phyloP scores from a whole-genome alignment of 2,797 vertebrate species.

The Dipus sagitta region DNA sequence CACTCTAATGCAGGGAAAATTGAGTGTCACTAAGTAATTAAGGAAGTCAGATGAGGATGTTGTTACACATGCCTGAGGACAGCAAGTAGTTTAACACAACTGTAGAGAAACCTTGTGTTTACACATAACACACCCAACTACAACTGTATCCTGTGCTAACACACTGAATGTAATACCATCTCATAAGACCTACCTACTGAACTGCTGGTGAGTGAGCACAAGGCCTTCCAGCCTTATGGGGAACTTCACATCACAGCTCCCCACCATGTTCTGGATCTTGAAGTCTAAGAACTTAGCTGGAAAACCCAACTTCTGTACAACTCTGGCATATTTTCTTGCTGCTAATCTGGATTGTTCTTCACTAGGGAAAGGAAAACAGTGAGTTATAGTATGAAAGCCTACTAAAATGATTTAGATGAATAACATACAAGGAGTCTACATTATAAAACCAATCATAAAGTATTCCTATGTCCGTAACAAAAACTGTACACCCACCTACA shows the following conservation, averaged over 20 bases:
- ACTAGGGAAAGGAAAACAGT: slow-evolving; percentile 85
- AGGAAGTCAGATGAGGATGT: neutral
- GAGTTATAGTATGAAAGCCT: slow-evolving; percentile 28
- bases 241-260: slow-evolving; percentile 99
- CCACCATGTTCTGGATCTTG: slow-evolving; percentile 99
- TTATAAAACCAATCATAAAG: neutral
- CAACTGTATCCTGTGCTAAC: too few relatives aligned
- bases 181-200: slow-evolving; percentile 93
- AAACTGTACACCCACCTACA: neutral
- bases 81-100: neutral
- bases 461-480: neutral
- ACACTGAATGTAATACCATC: neutral
- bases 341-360: slow-evolving; percentile 98
- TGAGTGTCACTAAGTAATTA: neutral
- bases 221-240: slow-evolving; percentile 97
- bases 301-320: slow-evolving; percentile 99
- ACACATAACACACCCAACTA: too few relatives aligned
- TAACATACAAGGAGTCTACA: slow-evolving; percentile 9
- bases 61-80: neutral
- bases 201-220: slow-evolving; percentile 99
- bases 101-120: too few relatives aligned
- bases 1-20: neutral
- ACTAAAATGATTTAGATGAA: neutral
- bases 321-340: slow-evolving; percentile 98
- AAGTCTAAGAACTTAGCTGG: slow-evolving; percentile 99